A percentile compares a stretch with the other conserved stretches of the same genome.
Evolutionary conservation across 2,113 vertebrate genomes (phyloP).

Genomic region (Lagopus muta): DNA sequence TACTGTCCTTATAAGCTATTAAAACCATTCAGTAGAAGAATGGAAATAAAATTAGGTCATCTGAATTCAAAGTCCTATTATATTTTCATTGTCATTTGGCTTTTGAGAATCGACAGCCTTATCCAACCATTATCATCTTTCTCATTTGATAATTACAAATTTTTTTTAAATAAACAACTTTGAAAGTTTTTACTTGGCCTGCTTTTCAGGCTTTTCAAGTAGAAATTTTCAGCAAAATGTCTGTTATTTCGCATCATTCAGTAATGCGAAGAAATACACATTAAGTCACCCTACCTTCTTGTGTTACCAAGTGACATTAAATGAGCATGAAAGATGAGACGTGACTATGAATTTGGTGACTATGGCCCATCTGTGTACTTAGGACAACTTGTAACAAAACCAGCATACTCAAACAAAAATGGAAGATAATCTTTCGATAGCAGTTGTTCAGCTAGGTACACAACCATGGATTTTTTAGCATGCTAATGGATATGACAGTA

Average conservation of each 20-base stretch:
- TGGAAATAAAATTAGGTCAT: slow-evolving; percentile 20
- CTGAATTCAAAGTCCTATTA: slow-evolving; percentile 30
- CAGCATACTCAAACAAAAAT: neutral
- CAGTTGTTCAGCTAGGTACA: neutral
- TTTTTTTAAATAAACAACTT: neutral
- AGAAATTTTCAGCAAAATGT: neutral
- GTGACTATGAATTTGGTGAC: rapidly evolving
- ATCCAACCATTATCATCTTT: neutral
- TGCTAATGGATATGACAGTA: neutral
- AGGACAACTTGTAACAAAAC: neutral
- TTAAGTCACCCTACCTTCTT: neutral
- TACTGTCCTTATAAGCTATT: slow-evolving; percentile 16
- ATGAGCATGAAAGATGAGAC: neutral
- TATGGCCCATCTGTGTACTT: neutral
- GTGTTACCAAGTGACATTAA: rapidly evolving
- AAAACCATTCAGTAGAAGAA: slow-evolving; percentile 39
- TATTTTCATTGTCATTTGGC: slow-evolving; percentile 6
- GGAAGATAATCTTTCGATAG: neutral
- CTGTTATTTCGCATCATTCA: neutral
- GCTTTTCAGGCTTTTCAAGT: neutral
- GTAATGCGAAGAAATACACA: neutral
- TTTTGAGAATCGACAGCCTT: neutral
- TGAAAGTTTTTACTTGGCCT: neutral
- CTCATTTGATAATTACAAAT: neutral
- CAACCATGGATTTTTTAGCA: neutral